Evolutionary conservation across 2,888 invertebrate genomes (phyloP).

Genomic region (Margaritifera margaritifera): DNA sequence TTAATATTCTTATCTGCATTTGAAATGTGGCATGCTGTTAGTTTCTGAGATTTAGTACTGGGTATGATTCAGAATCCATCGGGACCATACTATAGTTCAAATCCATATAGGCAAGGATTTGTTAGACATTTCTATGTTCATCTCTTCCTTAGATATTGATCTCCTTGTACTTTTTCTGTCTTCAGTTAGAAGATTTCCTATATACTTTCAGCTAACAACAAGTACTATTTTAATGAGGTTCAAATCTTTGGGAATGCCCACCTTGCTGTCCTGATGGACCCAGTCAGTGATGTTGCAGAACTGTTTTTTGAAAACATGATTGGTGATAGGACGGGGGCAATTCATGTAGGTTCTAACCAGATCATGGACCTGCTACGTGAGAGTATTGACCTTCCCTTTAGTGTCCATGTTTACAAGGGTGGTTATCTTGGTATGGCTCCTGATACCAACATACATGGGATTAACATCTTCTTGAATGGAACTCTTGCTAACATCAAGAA

Average conservation of each 20-base stretch:
- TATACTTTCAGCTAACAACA: constrained; percentile 35
- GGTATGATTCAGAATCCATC: no score
- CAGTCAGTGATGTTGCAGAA: constrained; percentile 35
- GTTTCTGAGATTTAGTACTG: no score
- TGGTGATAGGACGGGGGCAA: constrained; percentile 56
- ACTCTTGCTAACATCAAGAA: constrained; percentile 52
- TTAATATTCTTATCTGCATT: no score
- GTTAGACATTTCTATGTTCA: no score
- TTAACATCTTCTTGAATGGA: constrained; percentile 55
- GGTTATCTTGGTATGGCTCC: constrained; percentile 57
- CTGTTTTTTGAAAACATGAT: constrained; percentile 59
- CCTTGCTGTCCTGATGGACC: constrained; percentile 51
- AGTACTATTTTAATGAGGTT: constrained; percentile 54
- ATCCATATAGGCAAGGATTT: no score
- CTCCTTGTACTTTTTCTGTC: no score
- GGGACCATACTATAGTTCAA: no score
- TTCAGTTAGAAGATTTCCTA: neutral
- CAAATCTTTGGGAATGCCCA: constrained; percentile 62
- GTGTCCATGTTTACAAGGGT: constrained; percentile 53
- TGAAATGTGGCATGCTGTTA: no score
- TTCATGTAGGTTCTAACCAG: constrained; percentile 55
- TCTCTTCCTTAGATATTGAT: no score
- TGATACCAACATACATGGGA: constrained; percentile 51
- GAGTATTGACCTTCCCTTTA: constrained; percentile 57
- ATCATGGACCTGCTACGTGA: constrained; percentile 47